Base-by-base conservation (phyloP, 2,888 invertebrate species). In the Biston betularia region DNA sequence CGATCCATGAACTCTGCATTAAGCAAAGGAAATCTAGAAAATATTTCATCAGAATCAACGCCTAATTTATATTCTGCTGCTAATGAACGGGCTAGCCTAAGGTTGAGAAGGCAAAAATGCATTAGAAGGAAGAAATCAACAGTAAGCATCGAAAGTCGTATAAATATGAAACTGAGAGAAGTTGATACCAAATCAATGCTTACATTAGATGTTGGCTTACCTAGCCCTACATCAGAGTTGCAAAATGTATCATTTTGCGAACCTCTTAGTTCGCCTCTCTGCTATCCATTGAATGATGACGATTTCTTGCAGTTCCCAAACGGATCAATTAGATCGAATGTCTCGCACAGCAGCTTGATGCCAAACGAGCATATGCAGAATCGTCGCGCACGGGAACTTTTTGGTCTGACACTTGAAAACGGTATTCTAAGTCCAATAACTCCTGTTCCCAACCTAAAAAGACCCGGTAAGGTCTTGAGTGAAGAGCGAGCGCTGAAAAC, bases 21-120 rank as follows among this genome's bases (percentile, higher is more conserved):
- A 10, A 78, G 82, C 24, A 86, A 79, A 79, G 75, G 77, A 24
- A 88, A 85, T 64, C 72, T 89, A 49, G 83, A 82, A 63, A 73
- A 76, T 1, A 75, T 82, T 5, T 83, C 89, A 14, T 87, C 89
- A 45, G 90, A 86, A 75, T 93, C 92, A 1, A 93, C 91, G 9
- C 91, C 93, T 35, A 89, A 93, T 73, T 78, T 93, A 57, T 87
- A 85, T 71, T 74, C 81, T 2, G 79, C 80, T 9, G 77, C 84
- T 35, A 80, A 80, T 61, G 87, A 86, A 69, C 83, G 82, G 6
- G 79, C 81, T 7, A 90, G 89, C 70, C 77, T 89, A 7, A 86
- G 89, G 65, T 80, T 95, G 44, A 94, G 93, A 80, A 87, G 95
- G 24, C 95, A 95, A 79, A 93, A 89, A 73, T 95, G 95, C 75